Evolutionary conservation across 2,797 vertebrate genomes (phyloP).

Genomic region (Amniataba percoides): DNA sequence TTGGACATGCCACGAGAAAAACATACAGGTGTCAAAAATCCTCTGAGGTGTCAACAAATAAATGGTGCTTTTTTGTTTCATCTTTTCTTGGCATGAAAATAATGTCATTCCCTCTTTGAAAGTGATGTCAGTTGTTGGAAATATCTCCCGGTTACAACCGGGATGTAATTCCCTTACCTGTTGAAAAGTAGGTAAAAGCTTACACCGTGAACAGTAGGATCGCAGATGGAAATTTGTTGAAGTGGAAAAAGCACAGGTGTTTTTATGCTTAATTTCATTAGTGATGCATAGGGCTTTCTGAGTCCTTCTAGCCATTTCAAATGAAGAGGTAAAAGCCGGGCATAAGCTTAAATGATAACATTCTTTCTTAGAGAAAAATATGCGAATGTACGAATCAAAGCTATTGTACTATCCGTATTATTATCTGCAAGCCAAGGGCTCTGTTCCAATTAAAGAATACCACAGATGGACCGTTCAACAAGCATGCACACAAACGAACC

Average conservation of each 20-base stretch:
- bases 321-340: conserved; percentile 80
- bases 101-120: conserved; percentile 69
- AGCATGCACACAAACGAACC: conserved; percentile 77
- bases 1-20: conserved; percentile 73
- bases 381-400: conserved; percentile 73
- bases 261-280: conserved; percentile 78
- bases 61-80: conserved; percentile 67
- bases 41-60: conserved; percentile 71
- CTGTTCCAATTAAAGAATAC: conserved; percentile 84
- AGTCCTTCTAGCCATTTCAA: conserved; percentile 76
- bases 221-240: conserved; percentile 53
- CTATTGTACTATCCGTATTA: conserved; percentile 79
- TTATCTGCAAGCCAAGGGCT: conserved; percentile 79
- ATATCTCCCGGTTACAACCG: conserved; percentile 61
- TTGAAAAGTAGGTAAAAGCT: conserved; percentile 65
- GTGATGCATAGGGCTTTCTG: conserved; percentile 55
- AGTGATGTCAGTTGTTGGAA: conserved; percentile 71
- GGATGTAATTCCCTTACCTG: conserved; percentile 67
- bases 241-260: conserved; percentile 62
- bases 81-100: conserved; percentile 71
- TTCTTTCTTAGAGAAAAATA: conserved; percentile 76
- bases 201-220: conserved; percentile 44
- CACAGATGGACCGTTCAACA: conserved; percentile 79
- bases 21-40: conserved; percentile 69
- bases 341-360: conserved; percentile 79